These are phyloP conservation scores for Drosophila aldrichi DNA, from an alignment of 2,888 invertebrate genomes.

Conservation along the genomic window DNA sequence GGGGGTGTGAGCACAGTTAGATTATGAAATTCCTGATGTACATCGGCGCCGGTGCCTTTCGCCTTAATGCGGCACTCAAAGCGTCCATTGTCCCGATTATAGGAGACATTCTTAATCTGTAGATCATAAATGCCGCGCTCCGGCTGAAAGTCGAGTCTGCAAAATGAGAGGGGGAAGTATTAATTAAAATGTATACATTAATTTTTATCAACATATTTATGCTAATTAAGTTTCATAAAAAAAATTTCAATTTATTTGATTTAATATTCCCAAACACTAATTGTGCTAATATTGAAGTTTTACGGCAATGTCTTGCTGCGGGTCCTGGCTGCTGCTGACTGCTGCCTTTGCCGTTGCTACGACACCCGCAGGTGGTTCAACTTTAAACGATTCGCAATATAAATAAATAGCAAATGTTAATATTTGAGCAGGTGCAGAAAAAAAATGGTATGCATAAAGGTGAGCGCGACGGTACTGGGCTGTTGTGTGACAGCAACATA, in stretches of 20 bases:
- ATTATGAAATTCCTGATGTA: conserved; percentile 93
- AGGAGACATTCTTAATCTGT: conserved; percentile 94
- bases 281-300: conserved; percentile 77
- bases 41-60: conserved; percentile 92
- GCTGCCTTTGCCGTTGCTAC: not conserved
- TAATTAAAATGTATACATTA: conserved; percentile 2
- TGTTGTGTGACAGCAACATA: conserved; percentile 59
- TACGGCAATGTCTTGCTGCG: conserved; percentile 38
- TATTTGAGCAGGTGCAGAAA: conserved; percentile 52
- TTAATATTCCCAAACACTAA: conserved; percentile 57
- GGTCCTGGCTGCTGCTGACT: conserved; percentile 4
- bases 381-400: conserved; percentile 76
- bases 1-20: conserved; percentile 95
- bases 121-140: conserved; percentile 94
- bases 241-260: conserved; percentile 68
- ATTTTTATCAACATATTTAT: conserved; percentile 6
- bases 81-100: conserved; percentile 95
- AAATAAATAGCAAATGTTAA: conserved; percentile 77
- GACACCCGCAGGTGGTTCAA: conserved; percentile 70
- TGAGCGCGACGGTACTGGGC: not conserved
- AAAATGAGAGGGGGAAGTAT: conserved; percentile 67
- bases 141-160: conserved; percentile 91
- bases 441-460: not conserved
- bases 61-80: conserved; percentile 96
- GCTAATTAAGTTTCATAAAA: conserved; percentile 44